Base-by-base conservation (phyloP, 2,888 invertebrate genomes). In the Dryocosmus kuriphilus region DNA sequence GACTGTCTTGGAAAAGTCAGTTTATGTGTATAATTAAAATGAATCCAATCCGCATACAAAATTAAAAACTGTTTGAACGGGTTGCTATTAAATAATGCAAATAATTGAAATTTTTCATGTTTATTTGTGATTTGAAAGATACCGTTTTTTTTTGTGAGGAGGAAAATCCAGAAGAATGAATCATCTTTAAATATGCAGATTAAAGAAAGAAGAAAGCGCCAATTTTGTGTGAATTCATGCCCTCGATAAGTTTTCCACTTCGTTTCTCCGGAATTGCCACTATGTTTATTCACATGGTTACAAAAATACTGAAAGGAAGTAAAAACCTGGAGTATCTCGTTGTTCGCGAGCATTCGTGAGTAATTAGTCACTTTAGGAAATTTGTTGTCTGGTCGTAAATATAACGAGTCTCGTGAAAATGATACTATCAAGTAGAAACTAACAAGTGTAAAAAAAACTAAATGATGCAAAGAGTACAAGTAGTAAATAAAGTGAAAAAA, bases 361-460 rank as follows among this genome's bases (percentile, higher is more conserved):
- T 71, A 71, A 71, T 71, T 71, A 71, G 71, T 51, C 71, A 71
- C 30, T 71, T 51, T 51, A 46, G 11, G 30, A 71, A 71, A 27
- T 51, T 30, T 71, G 71, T 71, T 71, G 51, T 71, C 51, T 71
- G 30, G 27, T 51, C 30, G n/a, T 71, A 71, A 71, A 51, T 51
- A 51, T 27, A 71, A n/a, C 46, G 27, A 71, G 46, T 30, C 24
- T 67, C n/a, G 41, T 24, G 16, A 22, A 11, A n/a, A 35, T 24
- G 41, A 71, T n/a, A 71, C 8, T 41, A 24, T n/a, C 46, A 19
- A 8, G 27, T 30, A 30, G 30, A 51, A 71, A 19, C 27, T 51
- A 11, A 51, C n/a, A 27, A 27, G 27, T n/a, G 30, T 9, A 5
- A 71, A 67, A 5, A 71, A 67, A 41, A 19, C 8, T 2, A 41